Conservation (phyloP, 2,888 invertebrate genomes). For the Nomada fabriciana region DNA sequence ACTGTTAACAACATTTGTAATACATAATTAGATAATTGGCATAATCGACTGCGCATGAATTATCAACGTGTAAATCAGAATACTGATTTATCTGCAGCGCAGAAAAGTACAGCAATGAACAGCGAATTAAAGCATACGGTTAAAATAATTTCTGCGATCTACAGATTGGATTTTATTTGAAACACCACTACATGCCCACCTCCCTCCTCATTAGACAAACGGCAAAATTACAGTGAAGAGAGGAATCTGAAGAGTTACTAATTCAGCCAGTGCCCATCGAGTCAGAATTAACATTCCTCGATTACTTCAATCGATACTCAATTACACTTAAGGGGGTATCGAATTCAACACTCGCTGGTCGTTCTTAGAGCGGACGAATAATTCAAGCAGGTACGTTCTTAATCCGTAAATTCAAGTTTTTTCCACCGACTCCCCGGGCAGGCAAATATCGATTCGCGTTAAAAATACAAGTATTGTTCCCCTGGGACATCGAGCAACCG, state of each 20-base stretch:
- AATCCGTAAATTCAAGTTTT: constrained; percentile 29
- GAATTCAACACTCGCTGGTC: neutral
- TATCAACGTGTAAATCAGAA: no score
- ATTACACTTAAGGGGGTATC: neutral
- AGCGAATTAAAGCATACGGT: no score
- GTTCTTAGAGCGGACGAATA: neutral
- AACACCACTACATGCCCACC: no score
- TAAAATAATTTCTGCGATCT: no score
- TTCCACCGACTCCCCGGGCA: neutral
- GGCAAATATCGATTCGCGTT: constrained; percentile 42
- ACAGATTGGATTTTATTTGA: no score
- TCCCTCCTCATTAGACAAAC: no score
- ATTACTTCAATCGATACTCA: constrained; percentile 2
- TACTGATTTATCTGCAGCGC: no score
- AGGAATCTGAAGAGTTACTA: neutral
- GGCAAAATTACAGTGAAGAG: no score
- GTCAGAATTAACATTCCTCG: neutral
- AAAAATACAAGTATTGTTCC: constrained; percentile 50
- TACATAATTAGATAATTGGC: no score
- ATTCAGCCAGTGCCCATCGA: neutral
- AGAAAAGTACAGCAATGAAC: no score
- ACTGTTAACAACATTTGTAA: no score
- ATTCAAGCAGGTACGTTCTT: neutral
- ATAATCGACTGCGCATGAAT: no score
- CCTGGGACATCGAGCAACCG: neutral